A percentile compares a stretch with the other conserved stretches of the same genome.
Evolutionary conservation across 2,797 vertebrate species (phyloP).

Genomic region (Melanotaenia maccullochi): DNA sequence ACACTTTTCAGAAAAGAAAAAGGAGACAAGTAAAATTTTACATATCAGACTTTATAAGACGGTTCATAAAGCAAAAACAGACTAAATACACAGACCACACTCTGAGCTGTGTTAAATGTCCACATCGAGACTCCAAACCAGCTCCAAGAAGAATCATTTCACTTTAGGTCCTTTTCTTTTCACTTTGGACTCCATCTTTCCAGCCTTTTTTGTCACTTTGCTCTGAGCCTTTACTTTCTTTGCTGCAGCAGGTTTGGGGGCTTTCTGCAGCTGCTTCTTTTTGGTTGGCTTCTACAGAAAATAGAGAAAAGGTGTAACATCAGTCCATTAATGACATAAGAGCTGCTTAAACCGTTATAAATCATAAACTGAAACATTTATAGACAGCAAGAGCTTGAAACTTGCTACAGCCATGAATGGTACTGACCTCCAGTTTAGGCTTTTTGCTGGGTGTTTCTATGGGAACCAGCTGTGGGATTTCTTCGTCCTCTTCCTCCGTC

Average conservation of each 20-base stretch:
- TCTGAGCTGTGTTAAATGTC: conserved; percentile 34
- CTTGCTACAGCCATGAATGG: background rate
- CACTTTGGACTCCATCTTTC: conserved; percentile 50
- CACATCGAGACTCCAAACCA: conserved; percentile 8
- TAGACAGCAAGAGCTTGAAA: background rate
- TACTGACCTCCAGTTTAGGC: conserved; percentile 76
- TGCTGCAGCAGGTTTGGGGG: conserved; percentile 25
- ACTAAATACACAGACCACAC: conserved; percentile 4
- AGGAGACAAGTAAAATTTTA: background rate
- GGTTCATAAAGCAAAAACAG: background rate
- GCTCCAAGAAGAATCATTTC: conserved; percentile 51
- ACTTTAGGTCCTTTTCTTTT: conserved; percentile 68
- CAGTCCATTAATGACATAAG: background rate
- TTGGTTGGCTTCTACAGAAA: conserved; percentile 50
- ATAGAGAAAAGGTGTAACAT: background rate
- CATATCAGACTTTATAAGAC: conserved; percentile 33
- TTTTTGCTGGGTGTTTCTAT: conserved; percentile 76
- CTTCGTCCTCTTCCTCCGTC: conserved; percentile 55
- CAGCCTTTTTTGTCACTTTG: conserved; percentile 58
- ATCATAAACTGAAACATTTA: rapidly evolving
- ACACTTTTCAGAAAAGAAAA: conserved; percentile 10
- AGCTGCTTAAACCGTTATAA: background rate
- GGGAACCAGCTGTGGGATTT: conserved; percentile 81
- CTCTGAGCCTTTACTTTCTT: conserved; percentile 54
- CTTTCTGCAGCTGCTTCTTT: conserved; percentile 65